phyloP scores from a whole-genome alignment of 2,113 vertebrate species.

The Emydocephalus ijimae region DNA sequence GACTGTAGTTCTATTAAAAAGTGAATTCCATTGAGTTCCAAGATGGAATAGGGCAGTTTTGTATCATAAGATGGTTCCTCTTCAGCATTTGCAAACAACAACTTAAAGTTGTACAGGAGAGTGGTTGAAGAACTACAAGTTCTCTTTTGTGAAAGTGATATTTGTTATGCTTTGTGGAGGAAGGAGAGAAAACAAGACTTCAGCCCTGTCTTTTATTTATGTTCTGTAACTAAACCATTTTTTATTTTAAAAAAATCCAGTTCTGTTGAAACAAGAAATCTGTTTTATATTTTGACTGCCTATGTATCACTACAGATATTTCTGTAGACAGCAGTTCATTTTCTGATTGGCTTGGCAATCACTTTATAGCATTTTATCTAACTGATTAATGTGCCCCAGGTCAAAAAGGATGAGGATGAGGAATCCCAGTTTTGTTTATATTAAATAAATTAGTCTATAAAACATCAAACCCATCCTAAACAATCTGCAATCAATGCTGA shows the following conservation, averaged over 20 bases:
- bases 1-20: background rate
- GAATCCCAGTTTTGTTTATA: background rate
- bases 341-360: background rate
- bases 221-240: background rate
- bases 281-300: background rate
- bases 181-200: background rate
- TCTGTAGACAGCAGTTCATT: background rate
- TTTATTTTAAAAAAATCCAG: background rate
- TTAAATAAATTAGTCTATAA: background rate
- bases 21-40: background rate
- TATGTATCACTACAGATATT: background rate
- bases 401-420: background rate
- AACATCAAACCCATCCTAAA: background rate
- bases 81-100: background rate
- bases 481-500: background rate
- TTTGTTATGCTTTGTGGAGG: background rate
- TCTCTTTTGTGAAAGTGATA: background rate
- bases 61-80: background rate
- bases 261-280: background rate
- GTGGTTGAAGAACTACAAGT: background rate
- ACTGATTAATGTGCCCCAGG: background rate
- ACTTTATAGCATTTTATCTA: background rate
- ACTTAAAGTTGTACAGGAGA: background rate
- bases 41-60: background rate
- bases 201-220: background rate